These are phyloP conservation scores for Unio delphinus DNA, from an alignment of 2,888 invertebrate genomes.

Conservation along the genomic window DNA sequence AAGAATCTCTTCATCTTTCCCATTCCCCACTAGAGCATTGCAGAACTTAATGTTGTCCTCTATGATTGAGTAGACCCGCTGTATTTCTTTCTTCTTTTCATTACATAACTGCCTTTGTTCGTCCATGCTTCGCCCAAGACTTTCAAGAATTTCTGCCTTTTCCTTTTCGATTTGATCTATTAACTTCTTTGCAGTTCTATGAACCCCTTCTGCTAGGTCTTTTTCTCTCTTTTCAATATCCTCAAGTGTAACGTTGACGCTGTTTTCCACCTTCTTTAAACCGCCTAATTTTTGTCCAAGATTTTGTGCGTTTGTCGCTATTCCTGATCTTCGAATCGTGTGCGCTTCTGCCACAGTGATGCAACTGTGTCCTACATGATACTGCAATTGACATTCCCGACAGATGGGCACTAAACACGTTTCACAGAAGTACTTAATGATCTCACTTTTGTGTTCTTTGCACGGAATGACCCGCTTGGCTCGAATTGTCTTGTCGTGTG, in stretches of 20 bases:
- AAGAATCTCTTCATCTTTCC: conserved; percentile 37
- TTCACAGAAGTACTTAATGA: conserved; percentile 35
- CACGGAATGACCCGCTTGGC: conserved; percentile 31
- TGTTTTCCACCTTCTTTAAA: conserved; percentile 22
- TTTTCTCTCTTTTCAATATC: conserved; percentile 36
- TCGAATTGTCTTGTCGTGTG: conserved; percentile 29
- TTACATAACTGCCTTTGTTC: conserved; percentile 28
- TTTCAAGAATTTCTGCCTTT: conserved; percentile 27
- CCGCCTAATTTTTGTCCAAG: conserved; percentile 24
- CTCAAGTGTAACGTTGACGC: conserved; percentile 19
- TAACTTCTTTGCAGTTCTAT: conserved; percentile 31
- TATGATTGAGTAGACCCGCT: conserved; percentile 17
- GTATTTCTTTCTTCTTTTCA: conserved; percentile 23
- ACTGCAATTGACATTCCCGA: conserved; percentile 35
- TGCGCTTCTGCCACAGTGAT: conserved; percentile 24
- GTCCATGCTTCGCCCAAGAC: conserved; percentile 31
- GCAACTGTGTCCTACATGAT: conserved; percentile 29
- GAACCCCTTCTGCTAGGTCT: conserved; percentile 29
- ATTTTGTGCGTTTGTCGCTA: conserved; percentile 22
- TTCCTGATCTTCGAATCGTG: conserved; percentile 20
- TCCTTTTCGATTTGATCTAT: conserved; percentile 38
- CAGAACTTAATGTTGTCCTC: conserved; percentile 30
- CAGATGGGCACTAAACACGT: conserved; percentile 33
- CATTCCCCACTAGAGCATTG: conserved; percentile 27
- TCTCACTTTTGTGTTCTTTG: conserved; percentile 25